A percentile compares a stretch with the other conserved stretches of the same genome.
phyloP scores from a whole-genome alignment of 2,797 vertebrate genomes.

The Nannoperca obscura region DNA sequence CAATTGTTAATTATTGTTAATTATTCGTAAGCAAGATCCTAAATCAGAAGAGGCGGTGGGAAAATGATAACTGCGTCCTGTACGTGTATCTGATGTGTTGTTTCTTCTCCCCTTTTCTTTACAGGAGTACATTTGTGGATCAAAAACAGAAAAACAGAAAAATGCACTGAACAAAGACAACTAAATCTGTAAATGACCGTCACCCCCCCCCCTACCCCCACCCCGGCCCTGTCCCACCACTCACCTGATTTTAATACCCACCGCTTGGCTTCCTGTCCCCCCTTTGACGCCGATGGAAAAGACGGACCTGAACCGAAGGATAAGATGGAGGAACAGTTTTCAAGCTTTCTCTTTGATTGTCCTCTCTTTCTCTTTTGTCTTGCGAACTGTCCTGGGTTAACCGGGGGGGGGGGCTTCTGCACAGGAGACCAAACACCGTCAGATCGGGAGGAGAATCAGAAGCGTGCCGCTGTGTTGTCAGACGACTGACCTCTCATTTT shows the following conservation, averaged over 20 bases:
- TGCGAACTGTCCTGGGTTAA: not conserved
- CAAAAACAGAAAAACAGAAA: conserved; percentile 50
- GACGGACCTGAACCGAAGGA: conserved; percentile 43
- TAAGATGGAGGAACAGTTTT: conserved; percentile 25
- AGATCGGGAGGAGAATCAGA: conserved; percentile 20
- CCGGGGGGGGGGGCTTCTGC: conserved; percentile 10
- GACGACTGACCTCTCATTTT: conserved; percentile 39
- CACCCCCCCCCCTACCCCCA: conserved; percentile 15
- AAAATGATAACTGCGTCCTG: not conserved
- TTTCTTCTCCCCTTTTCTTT: conserved; percentile 13
- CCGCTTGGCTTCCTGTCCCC: conserved; percentile 17
- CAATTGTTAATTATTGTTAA: not conserved
- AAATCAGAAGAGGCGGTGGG: not conserved
- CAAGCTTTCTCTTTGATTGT: conserved; percentile 42
- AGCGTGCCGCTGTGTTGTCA: conserved; percentile 28
- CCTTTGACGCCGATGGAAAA: conserved; percentile 15
- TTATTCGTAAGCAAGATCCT: not conserved
- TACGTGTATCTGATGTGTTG: not conserved
- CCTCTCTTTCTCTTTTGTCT: not conserved
- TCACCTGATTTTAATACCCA: conserved; percentile 68
- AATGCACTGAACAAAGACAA: conserved; percentile 76
- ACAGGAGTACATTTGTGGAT: conserved; percentile 58
- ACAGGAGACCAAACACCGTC: conserved; percentile 34
- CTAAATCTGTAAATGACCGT: conserved; percentile 66
- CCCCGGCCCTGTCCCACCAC: conserved; percentile 27